These are phyloP conservation scores for Hippopotamus amphibius DNA, from an alignment of 2,113 vertebrate species.

Conservation along the genomic window DNA sequence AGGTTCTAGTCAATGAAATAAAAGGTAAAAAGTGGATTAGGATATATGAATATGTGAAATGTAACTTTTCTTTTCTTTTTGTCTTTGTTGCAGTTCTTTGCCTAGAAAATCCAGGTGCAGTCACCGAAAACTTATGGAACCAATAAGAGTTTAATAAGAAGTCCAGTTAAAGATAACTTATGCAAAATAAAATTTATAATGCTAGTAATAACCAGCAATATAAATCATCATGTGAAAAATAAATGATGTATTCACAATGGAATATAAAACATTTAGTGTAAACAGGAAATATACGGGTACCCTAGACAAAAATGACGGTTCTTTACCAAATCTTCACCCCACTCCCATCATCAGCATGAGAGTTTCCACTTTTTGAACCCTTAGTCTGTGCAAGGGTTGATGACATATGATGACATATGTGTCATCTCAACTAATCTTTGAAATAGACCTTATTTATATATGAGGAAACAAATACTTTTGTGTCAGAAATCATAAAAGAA, in stretches of 20 bases:
- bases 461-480: neutral
- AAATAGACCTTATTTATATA: neutral
- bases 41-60: neutral
- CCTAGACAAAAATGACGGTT: neutral
- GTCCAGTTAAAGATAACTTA: neutral
- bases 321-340: neutral
- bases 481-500: slow-evolving; percentile 2
- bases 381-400: neutral
- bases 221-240: neutral
- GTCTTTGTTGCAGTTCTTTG: neutral
- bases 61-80: neutral
- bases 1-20: neutral
- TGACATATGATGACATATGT: neutral
- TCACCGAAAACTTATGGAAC: neutral
- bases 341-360: neutral
- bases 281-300: neutral
- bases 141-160: neutral
- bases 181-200: neutral
- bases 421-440: neutral
- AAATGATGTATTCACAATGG: neutral
- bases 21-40: neutral
- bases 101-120: neutral
- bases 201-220: neutral
- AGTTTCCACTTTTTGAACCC: neutral
- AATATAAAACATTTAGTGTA: neutral